Conservation (phyloP, 2,797 vertebrate species). For the Enteromius paludinosus region DNA sequence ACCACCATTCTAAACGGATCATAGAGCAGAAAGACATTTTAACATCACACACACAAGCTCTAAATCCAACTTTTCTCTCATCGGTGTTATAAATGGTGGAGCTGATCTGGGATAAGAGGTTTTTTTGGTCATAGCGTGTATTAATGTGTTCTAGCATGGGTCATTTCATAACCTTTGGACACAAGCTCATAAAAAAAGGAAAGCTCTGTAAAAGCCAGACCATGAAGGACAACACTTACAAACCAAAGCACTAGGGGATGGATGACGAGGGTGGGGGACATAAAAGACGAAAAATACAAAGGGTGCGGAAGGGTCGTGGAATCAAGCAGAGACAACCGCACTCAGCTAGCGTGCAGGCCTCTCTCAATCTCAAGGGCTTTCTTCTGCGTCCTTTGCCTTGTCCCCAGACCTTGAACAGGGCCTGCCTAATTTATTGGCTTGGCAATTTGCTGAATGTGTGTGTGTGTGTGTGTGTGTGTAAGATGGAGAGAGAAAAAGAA, state of each 20-base stretch:
- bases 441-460: slow-evolving; percentile 58
- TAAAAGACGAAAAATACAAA: slow-evolving; percentile 56
- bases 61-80: slow-evolving; percentile 2
- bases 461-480: slow-evolving; percentile 37
- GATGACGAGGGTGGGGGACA: slow-evolving; percentile 42
- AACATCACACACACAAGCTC: slow-evolving; percentile 29
- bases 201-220: slow-evolving; percentile 50
- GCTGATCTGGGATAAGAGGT: slow-evolving; percentile 16
- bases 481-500: not conserved
- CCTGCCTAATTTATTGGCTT: slow-evolving; percentile 60
- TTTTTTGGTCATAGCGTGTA: slow-evolving; percentile 17
- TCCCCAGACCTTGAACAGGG: slow-evolving; percentile 70
- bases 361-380: slow-evolving; percentile 67
- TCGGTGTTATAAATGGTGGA: slow-evolving; percentile 11
- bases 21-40: not conserved
- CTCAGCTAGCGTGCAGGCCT: slow-evolving; percentile 48
- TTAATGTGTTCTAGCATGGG: slow-evolving; percentile 28
- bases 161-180: slow-evolving; percentile 42
- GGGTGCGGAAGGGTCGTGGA: slow-evolving; percentile 62
- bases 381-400: slow-evolving; percentile 71
- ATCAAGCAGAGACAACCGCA: slow-evolving; percentile 72
- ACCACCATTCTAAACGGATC: slow-evolving; percentile 13
- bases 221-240: slow-evolving; percentile 64
- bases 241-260: slow-evolving; percentile 56
- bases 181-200: slow-evolving; percentile 53